Conservation (phyloP, 1,140 invertebrate genomes). For the Drosophila equinoxialis region DNA sequence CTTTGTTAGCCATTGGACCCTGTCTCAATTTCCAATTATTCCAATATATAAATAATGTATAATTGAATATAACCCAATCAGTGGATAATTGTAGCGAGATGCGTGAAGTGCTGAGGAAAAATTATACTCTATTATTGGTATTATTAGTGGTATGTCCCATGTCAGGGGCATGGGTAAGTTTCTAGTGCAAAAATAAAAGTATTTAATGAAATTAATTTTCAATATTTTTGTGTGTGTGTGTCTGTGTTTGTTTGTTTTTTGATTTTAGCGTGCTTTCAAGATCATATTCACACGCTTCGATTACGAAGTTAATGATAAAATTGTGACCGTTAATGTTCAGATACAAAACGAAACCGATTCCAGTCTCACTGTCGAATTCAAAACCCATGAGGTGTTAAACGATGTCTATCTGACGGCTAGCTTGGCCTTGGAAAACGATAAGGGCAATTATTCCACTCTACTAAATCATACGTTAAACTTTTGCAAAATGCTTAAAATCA, state of each 20-base stretch:
- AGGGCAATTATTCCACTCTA: constrained; percentile 59
- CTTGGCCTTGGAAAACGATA: constrained; percentile 51
- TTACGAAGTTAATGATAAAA: constrained; percentile 51
- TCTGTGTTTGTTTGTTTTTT: not conserved
- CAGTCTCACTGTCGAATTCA: constrained; percentile 34
- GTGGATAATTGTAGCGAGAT: constrained; percentile 57
- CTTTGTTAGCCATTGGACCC: constrained; percentile 51
- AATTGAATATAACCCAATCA: constrained; percentile 47
- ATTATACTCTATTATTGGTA: constrained; percentile 23
- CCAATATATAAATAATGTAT: constrained; percentile 50
- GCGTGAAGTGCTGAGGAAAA: constrained; percentile 28
- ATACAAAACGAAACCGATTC: constrained; percentile 55
- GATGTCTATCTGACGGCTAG: constrained; percentile 43
- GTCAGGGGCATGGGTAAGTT: constrained; percentile 53
- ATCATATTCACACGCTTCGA: constrained; percentile 59
- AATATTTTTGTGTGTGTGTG: not conserved
- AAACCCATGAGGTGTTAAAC: constrained; percentile 46
- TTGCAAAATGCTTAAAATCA: constrained; percentile 70
- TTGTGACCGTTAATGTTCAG: constrained; percentile 55
- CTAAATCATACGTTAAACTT: constrained; percentile 53
- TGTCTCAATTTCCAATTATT: constrained; percentile 42
- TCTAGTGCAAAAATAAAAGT: not conserved
- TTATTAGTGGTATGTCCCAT: constrained; percentile 32
- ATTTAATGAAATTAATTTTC: constrained; percentile 10
- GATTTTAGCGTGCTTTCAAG: constrained; percentile 72